phyloP scores from a whole-genome alignment of 2,797 vertebrate genomes.

The Geotrypetes seraphini region DNA sequence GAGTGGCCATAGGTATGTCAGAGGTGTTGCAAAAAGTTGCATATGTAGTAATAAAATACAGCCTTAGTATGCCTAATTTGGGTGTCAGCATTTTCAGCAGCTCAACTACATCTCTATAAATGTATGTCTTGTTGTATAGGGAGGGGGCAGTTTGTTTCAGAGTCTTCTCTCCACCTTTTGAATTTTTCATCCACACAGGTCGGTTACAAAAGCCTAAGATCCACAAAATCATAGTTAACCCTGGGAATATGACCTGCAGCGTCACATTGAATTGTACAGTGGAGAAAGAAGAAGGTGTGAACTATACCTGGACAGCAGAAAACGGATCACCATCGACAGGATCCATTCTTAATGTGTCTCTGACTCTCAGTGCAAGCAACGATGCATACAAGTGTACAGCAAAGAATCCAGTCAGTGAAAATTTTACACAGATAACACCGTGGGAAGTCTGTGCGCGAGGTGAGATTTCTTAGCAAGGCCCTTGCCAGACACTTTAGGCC shows the following conservation, averaged over 20 bases:
- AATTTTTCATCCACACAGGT: slow-evolving; percentile 10
- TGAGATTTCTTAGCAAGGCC: too few relatives aligned
- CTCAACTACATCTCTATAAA: too few relatives aligned
- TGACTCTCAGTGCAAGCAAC: background rate
- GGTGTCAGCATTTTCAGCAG: too few relatives aligned
- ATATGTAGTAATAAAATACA: too few relatives aligned
- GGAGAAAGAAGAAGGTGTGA: background rate
- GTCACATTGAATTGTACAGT: slow-evolving; percentile 17
- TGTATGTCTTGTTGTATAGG: too few relatives aligned
- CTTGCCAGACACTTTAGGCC: too few relatives aligned
- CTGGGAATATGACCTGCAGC: slow-evolving; percentile 13
- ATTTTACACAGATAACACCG: slow-evolving; percentile 3
- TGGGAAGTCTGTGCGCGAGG: slow-evolving; percentile 8
- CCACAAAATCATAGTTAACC: background rate
- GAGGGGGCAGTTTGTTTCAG: too few relatives aligned
- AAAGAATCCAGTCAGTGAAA: slow-evolving; percentile 4
- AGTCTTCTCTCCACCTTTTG: background rate
- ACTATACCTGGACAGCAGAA: background rate
- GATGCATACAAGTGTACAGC: slow-evolving; percentile 19
- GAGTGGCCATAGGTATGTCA: too few relatives aligned
- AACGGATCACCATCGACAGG: background rate
- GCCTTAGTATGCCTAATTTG: too few relatives aligned
- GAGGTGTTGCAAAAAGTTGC: too few relatives aligned
- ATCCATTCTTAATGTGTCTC: too few relatives aligned
- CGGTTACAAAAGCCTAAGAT: slow-evolving; percentile 4